Evolutionary conservation across 2,888 invertebrate genomes (phyloP), one percentile per base, ranked within the genome.

Genomic region (Drosophila colorata): DNA sequence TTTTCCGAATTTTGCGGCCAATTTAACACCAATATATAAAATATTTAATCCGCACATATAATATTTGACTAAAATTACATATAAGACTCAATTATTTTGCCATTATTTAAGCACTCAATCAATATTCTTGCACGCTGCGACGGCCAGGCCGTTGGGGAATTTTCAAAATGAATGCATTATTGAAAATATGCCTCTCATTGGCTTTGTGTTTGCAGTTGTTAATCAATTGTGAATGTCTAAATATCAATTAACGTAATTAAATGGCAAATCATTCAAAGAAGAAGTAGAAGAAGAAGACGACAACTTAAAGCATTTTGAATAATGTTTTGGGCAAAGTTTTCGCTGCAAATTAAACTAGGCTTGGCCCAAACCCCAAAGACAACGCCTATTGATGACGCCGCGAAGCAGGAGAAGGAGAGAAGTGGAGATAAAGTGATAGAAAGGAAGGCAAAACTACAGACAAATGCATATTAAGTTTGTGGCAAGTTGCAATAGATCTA

Each of bases 181-280:
- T 74, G 63, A 56, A 73, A 69, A 49, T 74, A 23, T 9, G 11
- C 47, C 38, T 55, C 41, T 18, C 33, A 20, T 25, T 37, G 18
- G n/a, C 52, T 35, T 28, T 41, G 43, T 44, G 55, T 14, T 20
- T 25, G 23, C 53, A 9, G 18, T 44, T 37, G 49, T 56, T 69
- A 69, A 76, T 78, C 69, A 74, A 74, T 69, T 55, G 31, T 20
- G 43, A 69, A 56, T 77, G 78, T 61, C 74, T 40, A 64, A 58
- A 64, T 51, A 51, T 28, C 78, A 78, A 78, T 78, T 74, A 74
- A 43, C 58, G 48, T 70, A 74, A 78, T 78, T 69, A 78, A 78
- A 64, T 58, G 38, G 33, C 61, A 67, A 66, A 48, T 44, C 23
- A 23, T 18, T 43, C 11, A 33, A 33, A 33, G 3, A 31, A 31